These are phyloP conservation scores for Melinaea marsaeus DNA, from an alignment of 2,888 invertebrate genomes.

Conservation along the genomic window DNA sequence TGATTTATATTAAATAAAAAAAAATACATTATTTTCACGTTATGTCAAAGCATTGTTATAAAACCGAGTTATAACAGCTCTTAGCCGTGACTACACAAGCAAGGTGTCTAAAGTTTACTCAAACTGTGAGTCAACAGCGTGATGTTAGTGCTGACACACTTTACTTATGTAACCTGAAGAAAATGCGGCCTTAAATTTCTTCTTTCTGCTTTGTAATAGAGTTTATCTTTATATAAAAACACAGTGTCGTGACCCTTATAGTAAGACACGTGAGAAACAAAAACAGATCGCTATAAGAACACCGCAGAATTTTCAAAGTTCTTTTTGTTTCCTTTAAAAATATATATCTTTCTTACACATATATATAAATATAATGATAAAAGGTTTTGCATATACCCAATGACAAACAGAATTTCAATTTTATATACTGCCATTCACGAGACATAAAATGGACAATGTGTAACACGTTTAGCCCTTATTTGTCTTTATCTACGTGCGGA, in stretches of 20 bases:
- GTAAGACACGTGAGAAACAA: background rate
- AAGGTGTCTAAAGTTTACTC: conserved; percentile 49
- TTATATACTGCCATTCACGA: conserved; percentile 29
- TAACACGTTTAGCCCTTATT: conserved; percentile 32
- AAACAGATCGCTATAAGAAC: background rate
- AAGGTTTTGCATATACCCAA: too few relatives aligned
- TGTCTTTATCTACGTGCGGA: conserved; percentile 20
- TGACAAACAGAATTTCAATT: conserved; percentile 25
- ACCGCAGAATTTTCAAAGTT: too few relatives aligned
- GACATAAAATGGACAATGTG: conserved; percentile 19
- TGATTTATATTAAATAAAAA: background rate
- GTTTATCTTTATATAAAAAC: background rate
- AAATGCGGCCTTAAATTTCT: background rate
- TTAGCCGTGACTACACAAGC: conserved; percentile 5
- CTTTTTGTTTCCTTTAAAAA: too few relatives aligned
- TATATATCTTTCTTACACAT: too few relatives aligned
- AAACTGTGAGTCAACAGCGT: conserved; percentile 51
- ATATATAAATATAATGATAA: too few relatives aligned
- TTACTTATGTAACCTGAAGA: background rate
- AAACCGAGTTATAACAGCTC: background rate
- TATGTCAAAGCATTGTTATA: background rate
- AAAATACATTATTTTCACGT: background rate
- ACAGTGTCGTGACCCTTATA: background rate
- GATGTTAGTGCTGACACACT: conserved; percentile 37
- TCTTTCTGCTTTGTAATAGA: background rate